A percentile compares a stretch with the other conserved stretches of the same genome.
phyloP scores from a whole-genome alignment of 2,797 vertebrate genomes.

The Ispidina lecontei region DNA sequence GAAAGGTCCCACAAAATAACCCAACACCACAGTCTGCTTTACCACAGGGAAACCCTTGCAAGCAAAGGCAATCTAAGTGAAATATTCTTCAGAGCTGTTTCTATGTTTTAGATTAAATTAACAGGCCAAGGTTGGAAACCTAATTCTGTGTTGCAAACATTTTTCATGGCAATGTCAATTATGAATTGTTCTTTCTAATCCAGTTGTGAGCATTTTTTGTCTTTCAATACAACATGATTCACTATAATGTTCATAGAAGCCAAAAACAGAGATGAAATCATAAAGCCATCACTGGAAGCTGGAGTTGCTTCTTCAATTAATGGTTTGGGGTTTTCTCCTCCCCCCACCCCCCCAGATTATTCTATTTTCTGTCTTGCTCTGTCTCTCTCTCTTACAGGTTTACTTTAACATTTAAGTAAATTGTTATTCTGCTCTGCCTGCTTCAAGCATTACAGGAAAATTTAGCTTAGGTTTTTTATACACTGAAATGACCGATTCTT shows the following conservation, averaged over 20 bases:
- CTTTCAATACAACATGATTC: not conserved
- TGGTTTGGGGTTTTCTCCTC: not conserved
- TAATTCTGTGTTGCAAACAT: not conserved
- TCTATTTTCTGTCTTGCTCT: not conserved
- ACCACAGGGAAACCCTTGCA: not conserved
- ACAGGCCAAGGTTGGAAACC: not conserved
- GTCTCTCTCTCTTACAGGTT: not conserved
- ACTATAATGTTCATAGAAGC: not conserved
- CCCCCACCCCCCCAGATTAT: not conserved
- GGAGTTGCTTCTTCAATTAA: not conserved
- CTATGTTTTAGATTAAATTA: not conserved
- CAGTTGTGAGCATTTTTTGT: not conserved
- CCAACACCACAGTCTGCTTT: not conserved
- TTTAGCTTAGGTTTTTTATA: not conserved
- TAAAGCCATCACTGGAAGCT: not conserved
- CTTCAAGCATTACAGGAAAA: slow-evolving; percentile 1
- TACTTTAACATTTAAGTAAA: slow-evolving; percentile 15
- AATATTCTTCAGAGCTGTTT: not conserved
- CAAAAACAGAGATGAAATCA: not conserved
- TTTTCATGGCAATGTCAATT: not conserved
- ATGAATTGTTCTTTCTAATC: not conserved
- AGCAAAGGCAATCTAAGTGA: not conserved
- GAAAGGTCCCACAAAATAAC: not conserved
- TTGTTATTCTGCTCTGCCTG: slow-evolving; percentile 13
- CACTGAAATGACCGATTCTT: slow-evolving; percentile 6